phyloP scores from a whole-genome alignment of 2,888 invertebrate species.

The Drosophila subquinaria region DNA sequence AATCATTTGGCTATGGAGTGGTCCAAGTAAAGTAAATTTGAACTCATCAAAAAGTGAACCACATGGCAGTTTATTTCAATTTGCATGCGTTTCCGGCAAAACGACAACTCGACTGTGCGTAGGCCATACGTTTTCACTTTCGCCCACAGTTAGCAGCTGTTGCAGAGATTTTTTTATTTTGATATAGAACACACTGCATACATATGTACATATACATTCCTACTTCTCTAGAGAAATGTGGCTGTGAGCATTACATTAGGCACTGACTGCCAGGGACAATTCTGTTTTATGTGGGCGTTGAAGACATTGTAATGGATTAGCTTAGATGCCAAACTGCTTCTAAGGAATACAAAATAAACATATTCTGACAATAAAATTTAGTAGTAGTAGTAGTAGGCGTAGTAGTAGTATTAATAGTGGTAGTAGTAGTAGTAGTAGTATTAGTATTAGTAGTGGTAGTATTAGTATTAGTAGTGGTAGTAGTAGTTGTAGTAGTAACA shows the following conservation, averaged over 20 bases:
- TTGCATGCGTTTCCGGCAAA: constrained; percentile 70
- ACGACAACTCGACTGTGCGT: constrained; percentile 31
- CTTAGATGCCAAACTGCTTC: too few relatives aligned
- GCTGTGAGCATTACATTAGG: constrained; percentile 25
- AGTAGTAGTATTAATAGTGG: too few relatives aligned
- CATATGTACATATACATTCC: constrained; percentile 36
- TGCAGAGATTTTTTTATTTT: constrained; percentile 60
- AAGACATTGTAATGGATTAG: constrained; percentile 23
- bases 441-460: too few relatives aligned
- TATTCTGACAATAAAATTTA: too few relatives aligned
- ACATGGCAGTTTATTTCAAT: constrained; percentile 65
- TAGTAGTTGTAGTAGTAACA: too few relatives aligned
- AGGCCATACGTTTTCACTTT: constrained; percentile 63
- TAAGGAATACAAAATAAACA: too few relatives aligned
- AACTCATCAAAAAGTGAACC: constrained; percentile 39
- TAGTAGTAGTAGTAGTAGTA: too few relatives aligned
- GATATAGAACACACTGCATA: constrained; percentile 53
- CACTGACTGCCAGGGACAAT: constrained; percentile 44
- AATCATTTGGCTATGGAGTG: constrained; percentile 15
- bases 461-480: too few relatives aligned
- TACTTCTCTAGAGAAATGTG: constrained; percentile 42
- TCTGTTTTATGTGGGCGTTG: constrained; percentile 58
- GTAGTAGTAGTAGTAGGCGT: too few relatives aligned
- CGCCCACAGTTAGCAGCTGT: constrained; percentile 67
- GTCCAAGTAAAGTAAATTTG: constrained; percentile 28